Conservation (phyloP, 2,113 vertebrate species). For the Aptenodytes patagonicus region DNA sequence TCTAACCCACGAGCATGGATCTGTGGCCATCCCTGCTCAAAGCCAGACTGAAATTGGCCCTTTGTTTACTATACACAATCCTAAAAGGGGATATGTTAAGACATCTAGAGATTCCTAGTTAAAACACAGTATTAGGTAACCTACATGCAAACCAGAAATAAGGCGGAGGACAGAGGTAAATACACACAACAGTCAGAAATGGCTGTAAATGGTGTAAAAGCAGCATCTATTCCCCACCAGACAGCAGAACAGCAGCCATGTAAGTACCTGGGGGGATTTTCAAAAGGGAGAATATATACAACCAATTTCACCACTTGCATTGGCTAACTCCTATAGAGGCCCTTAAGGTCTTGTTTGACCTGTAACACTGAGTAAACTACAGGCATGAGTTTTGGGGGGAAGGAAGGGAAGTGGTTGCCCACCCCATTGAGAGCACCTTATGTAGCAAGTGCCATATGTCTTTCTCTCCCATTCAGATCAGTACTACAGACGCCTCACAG, state of each 20-base stretch:
- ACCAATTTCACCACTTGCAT: neutral
- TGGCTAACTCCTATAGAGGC: neutral
- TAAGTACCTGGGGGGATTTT: neutral
- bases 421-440: neutral
- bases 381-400: neutral
- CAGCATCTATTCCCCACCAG: neutral
- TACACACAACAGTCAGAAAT: neutral
- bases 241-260: neutral
- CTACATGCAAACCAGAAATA: neutral
- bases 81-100: neutral
- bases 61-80: neutral
- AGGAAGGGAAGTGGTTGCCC: neutral
- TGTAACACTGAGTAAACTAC: neutral
- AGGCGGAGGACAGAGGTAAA: neutral
- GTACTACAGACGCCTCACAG: fast-evolving
- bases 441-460: neutral
- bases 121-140: neutral
- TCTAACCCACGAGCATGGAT: neutral
- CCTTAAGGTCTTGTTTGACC: neutral
- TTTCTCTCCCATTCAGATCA: neutral
- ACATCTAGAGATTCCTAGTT: neutral
- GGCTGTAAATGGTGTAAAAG: neutral
- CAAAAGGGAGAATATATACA: neutral
- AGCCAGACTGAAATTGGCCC: neutral
- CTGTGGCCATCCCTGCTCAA: neutral